Percentiles rank a stretch among this genome's conserved stretches.
phyloP scores from a whole-genome alignment of 2,113 vertebrate genomes.

The Coreoperca whiteheadi region DNA sequence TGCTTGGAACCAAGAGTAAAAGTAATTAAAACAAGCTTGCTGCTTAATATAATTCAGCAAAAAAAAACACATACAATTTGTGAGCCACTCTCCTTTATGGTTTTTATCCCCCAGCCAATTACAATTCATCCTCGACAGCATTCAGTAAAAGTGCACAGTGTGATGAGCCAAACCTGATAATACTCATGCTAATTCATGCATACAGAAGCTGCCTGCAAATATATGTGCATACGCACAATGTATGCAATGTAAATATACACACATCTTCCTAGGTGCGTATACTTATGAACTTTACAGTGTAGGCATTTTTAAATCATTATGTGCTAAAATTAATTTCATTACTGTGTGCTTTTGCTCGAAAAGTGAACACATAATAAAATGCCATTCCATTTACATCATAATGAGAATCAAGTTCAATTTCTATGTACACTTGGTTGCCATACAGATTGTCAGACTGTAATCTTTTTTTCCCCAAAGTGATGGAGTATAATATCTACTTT shows the following conservation, averaged over 20 bases:
- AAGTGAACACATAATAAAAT: conserved; percentile 17
- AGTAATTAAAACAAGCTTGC: conserved; percentile 82
- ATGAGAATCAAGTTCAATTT: conserved; percentile 21
- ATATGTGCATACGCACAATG: conserved; percentile 12
- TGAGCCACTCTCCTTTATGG: conserved; percentile 58
- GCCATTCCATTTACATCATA: conserved; percentile 16
- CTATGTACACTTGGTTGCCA: background rate
- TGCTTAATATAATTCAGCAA: conserved; percentile 74
- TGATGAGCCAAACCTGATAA: conserved; percentile 56
- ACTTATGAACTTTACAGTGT: background rate
- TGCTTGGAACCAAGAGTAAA: conserved; percentile 72
- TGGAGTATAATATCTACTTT: conserved; percentile 2
- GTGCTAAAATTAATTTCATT: background rate
- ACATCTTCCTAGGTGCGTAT: background rate
- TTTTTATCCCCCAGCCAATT: conserved; percentile 66
- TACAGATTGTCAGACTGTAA: background rate
- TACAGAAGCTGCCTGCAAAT: conserved; percentile 32
- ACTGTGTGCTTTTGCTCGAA: background rate
- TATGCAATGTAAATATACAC: conserved; percentile 8
- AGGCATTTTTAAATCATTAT: background rate
- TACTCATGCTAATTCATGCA: conserved; percentile 40
- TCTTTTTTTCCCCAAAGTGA: conserved; percentile 7
- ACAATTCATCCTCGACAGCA: conserved; percentile 52
- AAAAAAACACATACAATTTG: conserved; percentile 71
- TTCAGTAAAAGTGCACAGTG: conserved; percentile 28